Evolutionary conservation across 2,888 invertebrate species (phyloP).

Genomic region (Mythimna vitellina): DNA sequence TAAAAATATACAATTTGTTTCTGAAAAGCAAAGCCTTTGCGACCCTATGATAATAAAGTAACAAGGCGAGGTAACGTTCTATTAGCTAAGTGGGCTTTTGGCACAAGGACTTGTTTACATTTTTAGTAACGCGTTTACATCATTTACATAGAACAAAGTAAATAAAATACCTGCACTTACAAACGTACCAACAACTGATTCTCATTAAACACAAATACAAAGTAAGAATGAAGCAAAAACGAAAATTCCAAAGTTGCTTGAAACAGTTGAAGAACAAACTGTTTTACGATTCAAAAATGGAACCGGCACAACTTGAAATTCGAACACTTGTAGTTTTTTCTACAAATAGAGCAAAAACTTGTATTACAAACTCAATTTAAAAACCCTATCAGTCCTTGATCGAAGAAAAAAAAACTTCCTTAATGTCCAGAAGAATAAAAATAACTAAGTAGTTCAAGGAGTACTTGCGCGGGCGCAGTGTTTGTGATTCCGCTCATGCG

Average conservation of each 20-base stretch:
- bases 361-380: slow-evolving; percentile 41
- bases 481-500: slow-evolving; percentile 84
- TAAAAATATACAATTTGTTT: background rate
- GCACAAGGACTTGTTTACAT: slow-evolving; percentile 50
- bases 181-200: slow-evolving; percentile 32
- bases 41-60: slow-evolving; percentile 14
- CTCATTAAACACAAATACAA: slow-evolving; percentile 37
- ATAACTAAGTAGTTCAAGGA: slow-evolving; percentile 77
- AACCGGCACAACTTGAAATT: slow-evolving; percentile 40
- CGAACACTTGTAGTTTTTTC: slow-evolving; percentile 39
- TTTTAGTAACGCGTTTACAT: slow-evolving; percentile 38
- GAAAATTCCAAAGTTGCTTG: slow-evolving; percentile 31
- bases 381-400: slow-evolving; percentile 59
- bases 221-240: slow-evolving; percentile 48
- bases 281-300: slow-evolving; percentile 44
- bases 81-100: slow-evolving; percentile 40
- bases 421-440: slow-evolving; percentile 63
- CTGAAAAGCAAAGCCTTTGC: background rate
- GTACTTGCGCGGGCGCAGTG: slow-evolving; percentile 74
- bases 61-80: slow-evolving; percentile 30
- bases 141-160: slow-evolving; percentile 39
- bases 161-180: slow-evolving; percentile 36
- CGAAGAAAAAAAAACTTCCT: slow-evolving; percentile 62
- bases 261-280: slow-evolving; percentile 40
- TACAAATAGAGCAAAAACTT: slow-evolving; percentile 46